These are phyloP conservation scores for Polyploca ridens DNA, from an alignment of 2,888 invertebrate genomes.

Conservation along the genomic window DNA sequence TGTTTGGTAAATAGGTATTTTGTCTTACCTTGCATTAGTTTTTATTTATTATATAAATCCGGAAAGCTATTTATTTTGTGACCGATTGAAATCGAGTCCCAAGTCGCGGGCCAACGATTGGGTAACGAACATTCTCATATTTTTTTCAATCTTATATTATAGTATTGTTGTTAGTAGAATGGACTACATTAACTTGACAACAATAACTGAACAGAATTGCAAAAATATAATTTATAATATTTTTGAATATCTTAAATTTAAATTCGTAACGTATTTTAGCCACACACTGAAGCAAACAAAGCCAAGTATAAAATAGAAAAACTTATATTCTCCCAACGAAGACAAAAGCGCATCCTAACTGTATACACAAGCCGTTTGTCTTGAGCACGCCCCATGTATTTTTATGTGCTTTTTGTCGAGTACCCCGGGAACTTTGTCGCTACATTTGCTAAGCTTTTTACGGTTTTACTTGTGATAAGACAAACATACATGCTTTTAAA, in stretches of 20 bases:
- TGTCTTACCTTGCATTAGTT: background rate
- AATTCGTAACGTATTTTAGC: no score
- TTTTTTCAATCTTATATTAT: no score
- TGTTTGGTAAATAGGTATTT: background rate
- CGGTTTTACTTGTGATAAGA: background rate
- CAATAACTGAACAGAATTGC: no score
- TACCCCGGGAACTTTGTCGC: conserved; percentile 16
- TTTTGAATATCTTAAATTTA: no score
- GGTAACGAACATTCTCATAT: no score
- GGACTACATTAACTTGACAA: no score
- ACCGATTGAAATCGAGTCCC: no score
- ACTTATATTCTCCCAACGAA: conserved; percentile 17
- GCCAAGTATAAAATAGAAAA: background rate
- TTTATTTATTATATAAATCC: background rate
- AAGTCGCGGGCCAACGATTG: no score
- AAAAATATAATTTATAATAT: no score
- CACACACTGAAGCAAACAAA: background rate
- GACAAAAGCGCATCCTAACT: background rate
- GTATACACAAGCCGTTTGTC: conserved; percentile 8
- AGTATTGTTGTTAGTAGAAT: no score
- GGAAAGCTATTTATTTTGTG: no score
- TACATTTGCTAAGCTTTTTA: conserved; percentile 1
- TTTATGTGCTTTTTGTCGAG: conserved; percentile 40
- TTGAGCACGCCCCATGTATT: conserved; percentile 37
- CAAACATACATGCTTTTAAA: no score